Evolutionary conservation across 92 coral and sea anemone genomes (phyloP).

Genomic region (Porites lobata): DNA sequence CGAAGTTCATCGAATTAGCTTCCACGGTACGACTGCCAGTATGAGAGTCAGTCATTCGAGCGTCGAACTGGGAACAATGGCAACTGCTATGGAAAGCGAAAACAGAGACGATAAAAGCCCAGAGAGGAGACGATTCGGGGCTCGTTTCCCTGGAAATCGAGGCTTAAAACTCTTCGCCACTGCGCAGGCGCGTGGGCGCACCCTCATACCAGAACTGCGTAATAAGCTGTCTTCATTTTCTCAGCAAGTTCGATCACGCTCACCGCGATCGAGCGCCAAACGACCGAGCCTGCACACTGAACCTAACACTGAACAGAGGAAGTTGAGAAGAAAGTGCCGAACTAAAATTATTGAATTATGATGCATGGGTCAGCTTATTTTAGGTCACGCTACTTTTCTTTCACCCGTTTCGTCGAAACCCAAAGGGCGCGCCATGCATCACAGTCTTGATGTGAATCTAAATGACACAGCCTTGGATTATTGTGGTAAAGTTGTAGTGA

Average conservation of each 20-base stretch:
- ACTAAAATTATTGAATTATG: conserved; percentile 89
- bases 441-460: no score
- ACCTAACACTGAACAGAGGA: conserved; percentile 56
- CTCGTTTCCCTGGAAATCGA: conserved; percentile 69
- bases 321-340: conserved; percentile 78
- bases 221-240: conserved; percentile 90
- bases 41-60: conserved; percentile 32
- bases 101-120: conserved; percentile 32
- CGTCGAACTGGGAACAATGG: conserved; percentile 38
- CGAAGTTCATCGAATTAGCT: background rate
- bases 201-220: conserved; percentile 92
- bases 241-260: conserved; percentile 66
- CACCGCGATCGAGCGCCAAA: conserved; percentile 76
- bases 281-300: conserved; percentile 54
- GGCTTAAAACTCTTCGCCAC: conserved; percentile 83
- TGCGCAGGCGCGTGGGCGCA: conserved; percentile 93
- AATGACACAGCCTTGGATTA: no score
- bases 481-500: no score
- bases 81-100: background rate
- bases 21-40: conserved; percentile 24
- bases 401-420: no score
- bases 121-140: conserved; percentile 47
- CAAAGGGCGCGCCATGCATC: no score
- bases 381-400: background rate
- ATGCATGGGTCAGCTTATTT: background rate